These are phyloP conservation scores for Uropsilus gracilis DNA, from an alignment of 2,113 vertebrate species.

Conservation along the genomic window DNA sequence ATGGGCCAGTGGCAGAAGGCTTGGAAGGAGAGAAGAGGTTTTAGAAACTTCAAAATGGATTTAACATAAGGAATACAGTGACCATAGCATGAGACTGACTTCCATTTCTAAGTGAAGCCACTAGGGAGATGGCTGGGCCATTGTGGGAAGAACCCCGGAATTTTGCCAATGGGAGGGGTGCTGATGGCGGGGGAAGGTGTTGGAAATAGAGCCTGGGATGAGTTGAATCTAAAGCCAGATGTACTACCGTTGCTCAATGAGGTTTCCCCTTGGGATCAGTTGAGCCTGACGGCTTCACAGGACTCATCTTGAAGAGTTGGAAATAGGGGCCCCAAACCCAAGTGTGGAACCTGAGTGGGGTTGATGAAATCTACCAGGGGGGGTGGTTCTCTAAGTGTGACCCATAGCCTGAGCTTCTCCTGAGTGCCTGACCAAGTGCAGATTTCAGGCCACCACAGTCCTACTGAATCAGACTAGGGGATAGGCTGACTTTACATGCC, in stretches of 20 bases:
- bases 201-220: background rate
- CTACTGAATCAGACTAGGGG: background rate
- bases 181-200: background rate
- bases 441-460: background rate
- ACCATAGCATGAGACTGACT: background rate
- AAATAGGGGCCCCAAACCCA: background rate
- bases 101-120: background rate
- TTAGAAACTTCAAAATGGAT: background rate
- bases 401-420: background rate
- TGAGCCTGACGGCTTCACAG: background rate
- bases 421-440: background rate
- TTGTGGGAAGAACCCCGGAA: background rate
- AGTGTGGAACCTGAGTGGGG: background rate
- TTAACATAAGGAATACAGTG: background rate
- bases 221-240: no score
- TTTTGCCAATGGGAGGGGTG: background rate
- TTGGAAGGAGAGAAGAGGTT: background rate
- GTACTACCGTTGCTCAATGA: no score
- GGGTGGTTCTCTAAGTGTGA: background rate
- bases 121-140: background rate
- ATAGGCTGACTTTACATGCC: background rate
- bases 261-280: accelerated
- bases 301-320: background rate
- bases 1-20: background rate
- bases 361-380: background rate